Conservation (phyloP, 1,140 invertebrate species). For the Drosophila miranda region DNA sequence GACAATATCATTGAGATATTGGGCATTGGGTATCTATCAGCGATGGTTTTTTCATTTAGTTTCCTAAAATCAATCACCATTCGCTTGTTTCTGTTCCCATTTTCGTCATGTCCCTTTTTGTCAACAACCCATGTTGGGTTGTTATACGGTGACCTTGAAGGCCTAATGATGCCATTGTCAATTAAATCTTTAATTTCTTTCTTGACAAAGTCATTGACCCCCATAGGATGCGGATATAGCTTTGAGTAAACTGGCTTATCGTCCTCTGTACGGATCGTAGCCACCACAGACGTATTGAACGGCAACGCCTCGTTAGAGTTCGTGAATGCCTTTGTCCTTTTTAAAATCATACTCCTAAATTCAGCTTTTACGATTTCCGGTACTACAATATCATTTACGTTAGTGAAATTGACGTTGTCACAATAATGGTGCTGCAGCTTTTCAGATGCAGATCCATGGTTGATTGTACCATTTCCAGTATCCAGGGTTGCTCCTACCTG, state of each 20-base stretch:
- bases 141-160: no score
- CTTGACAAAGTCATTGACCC: neutral
- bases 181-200: no score
- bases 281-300: neutral
- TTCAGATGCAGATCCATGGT: no score
- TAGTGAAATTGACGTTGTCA: neutral
- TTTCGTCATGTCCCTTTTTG: no score
- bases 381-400: neutral
- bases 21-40: neutral
- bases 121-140: no score
- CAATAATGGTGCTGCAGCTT: no score
- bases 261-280: neutral
- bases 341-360: neutral
- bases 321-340: neutral
- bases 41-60: neutral
- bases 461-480: no score
- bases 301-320: neutral
- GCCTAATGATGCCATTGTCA: no score
- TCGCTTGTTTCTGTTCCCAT: no score
- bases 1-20: slow-evolving; percentile 71
- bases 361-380: neutral
- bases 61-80: no score
- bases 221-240: neutral
- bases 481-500: no score
- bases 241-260: neutral